Evolutionary conservation across 2,113 vertebrate genomes (phyloP), one percentile per base, ranked within the genome.

Genomic region (Herpailurus yagouaroundi): DNA sequence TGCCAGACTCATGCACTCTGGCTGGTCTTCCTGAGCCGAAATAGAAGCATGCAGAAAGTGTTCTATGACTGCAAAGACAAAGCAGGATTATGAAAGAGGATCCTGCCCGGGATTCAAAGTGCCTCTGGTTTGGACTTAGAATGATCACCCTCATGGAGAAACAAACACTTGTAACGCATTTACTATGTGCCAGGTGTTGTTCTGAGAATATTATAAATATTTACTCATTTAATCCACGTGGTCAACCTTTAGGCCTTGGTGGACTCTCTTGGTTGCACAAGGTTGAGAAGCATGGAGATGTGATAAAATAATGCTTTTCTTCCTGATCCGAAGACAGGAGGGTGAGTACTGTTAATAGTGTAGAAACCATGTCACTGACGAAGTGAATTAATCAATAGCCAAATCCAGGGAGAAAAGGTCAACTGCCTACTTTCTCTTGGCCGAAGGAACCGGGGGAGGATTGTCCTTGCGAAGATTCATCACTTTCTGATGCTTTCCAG

Each of bases 341-440:
- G 60, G 93, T 3, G 16, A 96, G 85, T 50, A 77, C 48, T 80
- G 77, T 96, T 98, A 88, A 93, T 82, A 85, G 84, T 97, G 96
- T 96, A 97, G 91, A 97, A 97, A 85, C 94, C 88, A 69, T 87
- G 96, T 91, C 96, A 96, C 31, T 74, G 93, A 93, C 38, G 82
- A 88, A 88, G 76, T 33, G 31, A 95, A 97, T 97, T 98, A 90
- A 97, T 97, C 95, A 98, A 92, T 81, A 97, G 97, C 96, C 94
- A 97, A 82, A 96, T 95, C 88, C 91, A 97, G 79, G 88, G 88
- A 97, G 96, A 96, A 97, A 95, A 98, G 96, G 98, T 96, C 97
- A 97, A 96, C 91, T 96, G 92, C 90, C 95, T 89, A 92, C 96
- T 97, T 93, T 97, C 57, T 97, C 94, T 91, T 97, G 92, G 96